Evolutionary conservation across 2,797 vertebrate species (phyloP), one percentile per base, ranked within the genome.

Genomic region (Catostomus latipinnis): DNA sequence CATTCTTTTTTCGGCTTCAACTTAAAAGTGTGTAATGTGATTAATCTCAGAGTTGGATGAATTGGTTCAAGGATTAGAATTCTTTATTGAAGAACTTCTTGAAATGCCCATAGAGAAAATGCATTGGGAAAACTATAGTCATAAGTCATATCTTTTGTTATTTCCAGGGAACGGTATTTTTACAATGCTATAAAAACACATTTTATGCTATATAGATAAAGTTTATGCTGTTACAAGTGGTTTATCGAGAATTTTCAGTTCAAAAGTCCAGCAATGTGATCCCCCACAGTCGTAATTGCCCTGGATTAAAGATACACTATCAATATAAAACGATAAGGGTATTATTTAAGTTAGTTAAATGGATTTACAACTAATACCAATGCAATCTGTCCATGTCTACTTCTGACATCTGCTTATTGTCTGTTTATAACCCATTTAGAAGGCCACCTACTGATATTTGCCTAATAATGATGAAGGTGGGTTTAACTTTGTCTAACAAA

Each of bases 281-380:
- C 74, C 71, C 57, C 74, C 14, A 11, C n/a, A 67, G 74, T 53
- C 14, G 60, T 85, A 82, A 82, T 78, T 76, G 43, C 43, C 50
- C 18, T 16, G 73, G 81, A 83, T 81, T 82, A 84, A 81, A 74
- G 57, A 80, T 1, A 60, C 80, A 76, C 73, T 69, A 84, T 87
- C 76, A 73, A 78, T 71, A 87, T 90, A 84, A 89, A 87, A 76
- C 62, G 65, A 60, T 75, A 70, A 75, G 80, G 84, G 74, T 78
- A 71, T 85, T 81, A 86, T 83, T 71, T 80, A 83, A 52, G 74
- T 56, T 73, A 76, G 81, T 87, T 86, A 83, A 77, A 11, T 73
- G 74, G 84, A 87, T 87, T 86, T 85, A 48, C 54, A 82, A 43
- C 56, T 87, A 78, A 80, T 73, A 14, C 76, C 56, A 56, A 50